Evolutionary conservation across 1,140 invertebrate genomes (phyloP).

Genomic region (Pachypeltis micranthus): DNA sequence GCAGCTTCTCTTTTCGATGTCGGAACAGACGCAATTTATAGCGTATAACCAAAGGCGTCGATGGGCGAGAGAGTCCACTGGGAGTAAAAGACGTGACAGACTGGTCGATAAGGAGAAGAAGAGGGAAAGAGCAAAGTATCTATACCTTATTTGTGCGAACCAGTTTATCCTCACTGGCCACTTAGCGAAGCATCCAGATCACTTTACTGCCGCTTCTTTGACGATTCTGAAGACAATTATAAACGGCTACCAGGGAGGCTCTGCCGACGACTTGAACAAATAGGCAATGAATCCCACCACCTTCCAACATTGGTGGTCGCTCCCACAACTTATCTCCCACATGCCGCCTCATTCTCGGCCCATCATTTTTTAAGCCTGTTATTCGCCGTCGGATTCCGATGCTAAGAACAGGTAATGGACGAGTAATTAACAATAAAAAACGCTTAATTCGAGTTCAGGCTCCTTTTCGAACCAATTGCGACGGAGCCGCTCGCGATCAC

Average conservation of each 20-base stretch:
- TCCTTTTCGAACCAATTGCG: background rate
- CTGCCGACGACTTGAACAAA: background rate
- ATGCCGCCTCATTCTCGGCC: background rate
- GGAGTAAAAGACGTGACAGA: too few species aligned
- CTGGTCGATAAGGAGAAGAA: too few species aligned
- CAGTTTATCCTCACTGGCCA: background rate
- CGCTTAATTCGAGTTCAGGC: background rate
- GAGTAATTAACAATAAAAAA: conserved; percentile 4
- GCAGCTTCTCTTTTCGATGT: too few species aligned
- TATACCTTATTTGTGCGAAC: background rate
- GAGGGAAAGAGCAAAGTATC: background rate
- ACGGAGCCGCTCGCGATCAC: background rate
- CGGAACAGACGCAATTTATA: too few species aligned
- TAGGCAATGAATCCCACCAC: background rate
- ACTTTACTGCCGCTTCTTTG: background rate
- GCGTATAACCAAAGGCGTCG: too few species aligned
- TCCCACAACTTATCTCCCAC: background rate
- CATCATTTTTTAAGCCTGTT: background rate
- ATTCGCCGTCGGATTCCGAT: background rate
- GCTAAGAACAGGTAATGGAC: background rate
- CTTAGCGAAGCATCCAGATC: conserved; percentile 3
- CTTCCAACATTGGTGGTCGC: conserved; percentile 6
- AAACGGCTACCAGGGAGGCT: background rate
- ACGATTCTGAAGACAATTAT: conserved; percentile 4
- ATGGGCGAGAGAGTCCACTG: too few species aligned